A percentile compares a stretch with the other conserved stretches of the same genome.
Conservation (phyloP, 2,888 invertebrate species). For the Xanthia togata region DNA sequence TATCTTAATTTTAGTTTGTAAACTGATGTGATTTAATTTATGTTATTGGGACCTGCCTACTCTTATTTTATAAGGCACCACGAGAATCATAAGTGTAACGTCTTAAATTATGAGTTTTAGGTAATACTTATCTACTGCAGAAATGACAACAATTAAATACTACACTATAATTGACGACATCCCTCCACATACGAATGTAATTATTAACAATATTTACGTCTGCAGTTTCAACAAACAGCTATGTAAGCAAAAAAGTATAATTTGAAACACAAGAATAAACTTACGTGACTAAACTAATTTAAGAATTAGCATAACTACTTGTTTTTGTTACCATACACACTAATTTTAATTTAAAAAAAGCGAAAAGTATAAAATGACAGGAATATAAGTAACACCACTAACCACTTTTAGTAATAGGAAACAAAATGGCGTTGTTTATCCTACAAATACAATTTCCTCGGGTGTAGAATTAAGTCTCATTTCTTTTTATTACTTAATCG, state of each 20-base stretch:
- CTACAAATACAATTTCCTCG: constrained; percentile 12
- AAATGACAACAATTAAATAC: neutral
- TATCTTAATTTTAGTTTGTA: constrained; percentile 26
- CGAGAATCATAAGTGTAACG: neutral
- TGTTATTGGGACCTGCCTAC: neutral
- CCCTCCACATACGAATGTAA: neutral
- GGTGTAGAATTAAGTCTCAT: constrained; percentile 32
- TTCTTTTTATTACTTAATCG: constrained; percentile 51
- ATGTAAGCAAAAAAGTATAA: neutral
- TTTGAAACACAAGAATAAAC: neutral
- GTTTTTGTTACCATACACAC: neutral
- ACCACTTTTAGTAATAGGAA: constrained; percentile 36
- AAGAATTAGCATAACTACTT: too few species aligned
- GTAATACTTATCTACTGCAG: neutral
- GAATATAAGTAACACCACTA: constrained; percentile 8
- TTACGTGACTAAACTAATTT: neutral
- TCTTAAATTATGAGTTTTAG: neutral
- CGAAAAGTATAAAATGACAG: neutral
- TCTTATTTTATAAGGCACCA: neutral
- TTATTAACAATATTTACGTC: neutral
- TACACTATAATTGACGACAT: neutral
- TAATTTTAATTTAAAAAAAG: neutral
- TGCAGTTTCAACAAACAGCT: neutral
- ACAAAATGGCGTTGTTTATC: constrained; percentile 47
- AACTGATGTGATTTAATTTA: neutral